Base-by-base conservation (phyloP, 2,797 vertebrate genomes). In the Naso thynnoides region DNA sequence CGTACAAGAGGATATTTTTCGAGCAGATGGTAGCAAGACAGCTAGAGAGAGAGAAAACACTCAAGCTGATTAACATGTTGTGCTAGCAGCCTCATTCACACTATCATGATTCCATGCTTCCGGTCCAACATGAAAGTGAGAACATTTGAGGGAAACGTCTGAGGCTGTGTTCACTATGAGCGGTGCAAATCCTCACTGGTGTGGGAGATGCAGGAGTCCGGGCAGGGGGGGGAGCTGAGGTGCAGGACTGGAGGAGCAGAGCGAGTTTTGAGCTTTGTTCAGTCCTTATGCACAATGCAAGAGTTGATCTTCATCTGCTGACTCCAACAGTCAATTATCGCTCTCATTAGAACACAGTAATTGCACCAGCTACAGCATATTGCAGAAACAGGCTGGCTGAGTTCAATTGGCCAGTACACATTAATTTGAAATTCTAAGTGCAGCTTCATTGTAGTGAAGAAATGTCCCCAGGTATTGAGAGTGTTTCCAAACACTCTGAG, bases 271-370 rank as follows among this genome's bases (percentile, higher is more conserved):
- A 74, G 71, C 54, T 33, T 44, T 2, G 63, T 61, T 38, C 80
- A 86, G 75, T 84, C 81, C 86, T 88, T 86, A 81, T 49, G 72
- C 69, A 53, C 59, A 61, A n/a, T n/a, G n/a, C n/a, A 61, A 73
- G 54, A 77, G 66, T 88, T 84, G 62, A 84, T 90, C 80, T 76
- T 84, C 80, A 70, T 86, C 71, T 85, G 83, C 84, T 82, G 87
- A 89, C 70, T 64, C 71, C 79, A 84, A 80, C 86, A 87, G 77
- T 88, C 88, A 87, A 86, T 89, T 88, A 89, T 83, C 81, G 14
- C 79, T 65, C 70, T 87, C 85, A 86, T 89, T 89, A 90, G 70
- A 70, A 77, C 52, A 61, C 52, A 48, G 68, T 64, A 66, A 86
- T 73, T 75, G 72, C 69, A 63, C 11, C 64, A 38, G 72, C 47